These are phyloP conservation scores for Tretioscincus oriximinensis DNA, from an alignment of 2,113 vertebrate genomes.

Conservation along the genomic window DNA sequence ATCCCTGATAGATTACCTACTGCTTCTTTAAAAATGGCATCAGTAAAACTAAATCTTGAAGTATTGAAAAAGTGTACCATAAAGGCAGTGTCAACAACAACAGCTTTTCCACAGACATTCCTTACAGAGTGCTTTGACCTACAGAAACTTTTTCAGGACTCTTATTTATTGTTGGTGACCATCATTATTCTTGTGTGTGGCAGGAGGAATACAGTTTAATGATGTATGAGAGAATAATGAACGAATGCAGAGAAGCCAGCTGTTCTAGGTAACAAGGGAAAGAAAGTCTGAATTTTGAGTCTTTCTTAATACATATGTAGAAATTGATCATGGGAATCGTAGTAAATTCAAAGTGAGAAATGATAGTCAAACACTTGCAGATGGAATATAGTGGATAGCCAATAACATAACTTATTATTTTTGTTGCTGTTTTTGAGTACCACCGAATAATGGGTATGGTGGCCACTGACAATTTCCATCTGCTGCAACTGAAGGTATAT, in stretches of 20 bases:
- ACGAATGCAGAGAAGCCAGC: not conserved
- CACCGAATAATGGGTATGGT: too few species aligned
- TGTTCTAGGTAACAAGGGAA: not conserved
- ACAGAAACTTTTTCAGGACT: not conserved
- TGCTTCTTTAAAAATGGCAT: not conserved
- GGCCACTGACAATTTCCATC: too few species aligned
- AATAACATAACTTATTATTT: too few species aligned
- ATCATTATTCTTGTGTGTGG: not conserved
- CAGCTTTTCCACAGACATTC: not conserved
- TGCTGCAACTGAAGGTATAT: too few species aligned
- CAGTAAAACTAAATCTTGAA: not conserved
- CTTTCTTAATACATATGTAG: not conserved
- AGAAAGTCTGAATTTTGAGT: not conserved
- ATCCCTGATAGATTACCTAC: not conserved
- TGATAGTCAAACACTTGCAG: not conserved
- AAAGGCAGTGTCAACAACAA: not conserved
- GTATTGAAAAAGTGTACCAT: not conserved
- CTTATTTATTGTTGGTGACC: not conserved
- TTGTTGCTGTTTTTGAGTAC: too few species aligned
- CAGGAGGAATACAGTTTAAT: not conserved
- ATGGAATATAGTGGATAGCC: not conserved
- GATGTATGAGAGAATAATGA: not conserved
- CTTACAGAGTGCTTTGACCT: not conserved
- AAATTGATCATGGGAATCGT: not conserved
- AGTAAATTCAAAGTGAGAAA: not conserved